Conservation (phyloP, 2,113 vertebrate species). For the Perca flavescens region DNA sequence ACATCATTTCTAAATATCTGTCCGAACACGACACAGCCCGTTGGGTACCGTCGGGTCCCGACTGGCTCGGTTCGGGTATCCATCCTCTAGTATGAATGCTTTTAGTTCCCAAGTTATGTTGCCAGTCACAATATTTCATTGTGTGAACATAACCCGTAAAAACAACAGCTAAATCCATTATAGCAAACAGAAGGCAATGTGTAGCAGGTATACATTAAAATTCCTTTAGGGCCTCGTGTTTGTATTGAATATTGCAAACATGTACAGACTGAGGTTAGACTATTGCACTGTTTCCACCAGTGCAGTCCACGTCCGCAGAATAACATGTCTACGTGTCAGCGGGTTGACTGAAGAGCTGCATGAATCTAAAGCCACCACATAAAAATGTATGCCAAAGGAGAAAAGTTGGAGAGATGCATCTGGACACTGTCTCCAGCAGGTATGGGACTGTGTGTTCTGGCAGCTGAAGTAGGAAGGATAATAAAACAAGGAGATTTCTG, state of each 20-base stretch:
- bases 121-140: not conserved
- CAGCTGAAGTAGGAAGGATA: conserved; percentile 33
- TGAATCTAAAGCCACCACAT: conserved; percentile 34
- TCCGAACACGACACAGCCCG: too few species aligned
- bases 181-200: conserved; percentile 2
- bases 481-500: conserved; percentile 44
- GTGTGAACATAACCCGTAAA: not conserved
- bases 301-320: conserved; percentile 27
- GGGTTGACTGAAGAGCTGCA: conserved; percentile 25
- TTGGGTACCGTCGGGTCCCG: too few species aligned
- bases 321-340: conserved; percentile 15
- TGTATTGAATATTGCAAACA: conserved; percentile 37
- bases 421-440: conserved; percentile 61
- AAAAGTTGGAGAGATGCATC: conserved; percentile 42
- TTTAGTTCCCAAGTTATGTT: not conserved
- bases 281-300: not conserved
- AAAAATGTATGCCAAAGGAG: conserved; percentile 54
- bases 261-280: conserved; percentile 25
- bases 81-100: not conserved
- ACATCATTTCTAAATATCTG: too few species aligned
- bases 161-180: not conserved
- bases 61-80: too few species aligned
- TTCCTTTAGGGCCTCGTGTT: not conserved
- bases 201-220: conserved; percentile 9
- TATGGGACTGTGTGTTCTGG: conserved; percentile 55